Evolutionary conservation across 2,888 invertebrate genomes (phyloP).

Genomic region (Deilephila porcellus): DNA sequence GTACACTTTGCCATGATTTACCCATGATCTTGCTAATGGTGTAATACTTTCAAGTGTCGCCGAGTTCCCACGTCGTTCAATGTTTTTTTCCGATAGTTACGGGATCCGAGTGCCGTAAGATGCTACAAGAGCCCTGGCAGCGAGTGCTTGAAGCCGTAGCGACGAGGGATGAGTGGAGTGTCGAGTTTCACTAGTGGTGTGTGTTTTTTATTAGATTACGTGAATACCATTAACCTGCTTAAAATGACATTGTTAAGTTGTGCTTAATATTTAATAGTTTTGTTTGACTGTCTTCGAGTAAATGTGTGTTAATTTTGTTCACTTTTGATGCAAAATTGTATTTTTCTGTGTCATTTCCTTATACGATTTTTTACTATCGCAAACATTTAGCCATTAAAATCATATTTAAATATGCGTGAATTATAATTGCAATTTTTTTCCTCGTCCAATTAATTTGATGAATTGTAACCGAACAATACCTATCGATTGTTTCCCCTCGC

Average conservation of each 20-base stretch:
- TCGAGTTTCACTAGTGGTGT: constrained; percentile 13
- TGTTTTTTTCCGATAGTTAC: neutral
- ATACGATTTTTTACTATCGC: neutral
- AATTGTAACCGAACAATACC: neutral
- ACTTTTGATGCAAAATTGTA: neutral
- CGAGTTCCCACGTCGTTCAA: constrained; percentile 17
- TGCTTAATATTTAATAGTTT: neutral
- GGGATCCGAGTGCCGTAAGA: constrained; percentile 15
- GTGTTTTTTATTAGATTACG: constrained; percentile 23
- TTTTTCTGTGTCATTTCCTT: neutral
- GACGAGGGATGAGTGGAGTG: neutral
- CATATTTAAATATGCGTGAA: neutral
- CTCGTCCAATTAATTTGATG: neutral
- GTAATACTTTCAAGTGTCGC: neutral
- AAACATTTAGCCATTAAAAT: neutral
- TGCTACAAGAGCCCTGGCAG: neutral
- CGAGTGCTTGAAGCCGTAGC: constrained; percentile 14
- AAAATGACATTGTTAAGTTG: neutral
- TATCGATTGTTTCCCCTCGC: neutral
- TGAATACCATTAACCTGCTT: constrained; percentile 10
- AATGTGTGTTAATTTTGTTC: too few species aligned
- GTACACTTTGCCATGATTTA: neutral
- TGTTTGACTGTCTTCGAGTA: neutral
- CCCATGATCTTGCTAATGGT: constrained; percentile 14
- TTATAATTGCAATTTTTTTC: neutral